Evolutionary conservation across 2,113 vertebrate genomes (phyloP), one percentile per base, ranked within the genome.

Genomic region (Isichthys henryi): DNA sequence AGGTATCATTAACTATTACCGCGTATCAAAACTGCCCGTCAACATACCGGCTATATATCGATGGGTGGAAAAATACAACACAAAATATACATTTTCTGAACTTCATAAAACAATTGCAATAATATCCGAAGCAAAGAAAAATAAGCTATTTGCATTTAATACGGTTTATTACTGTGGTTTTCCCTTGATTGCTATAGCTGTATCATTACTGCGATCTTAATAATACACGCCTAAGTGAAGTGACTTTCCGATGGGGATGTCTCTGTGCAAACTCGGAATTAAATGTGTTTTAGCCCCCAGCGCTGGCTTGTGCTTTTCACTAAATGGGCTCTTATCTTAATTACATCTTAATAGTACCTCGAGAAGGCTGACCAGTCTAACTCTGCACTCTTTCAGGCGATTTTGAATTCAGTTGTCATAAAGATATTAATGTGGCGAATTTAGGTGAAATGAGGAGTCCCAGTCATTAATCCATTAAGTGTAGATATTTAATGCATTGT

Each of bases 361-460:
- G 82, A 10, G 82, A 84, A 84, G 82, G 39, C 43, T 84, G 82
- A 84, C 82, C 82, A 80, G 82, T 84, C 82, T 48, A 11, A 84
- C 9, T 84, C 19, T 48, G 39, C 45, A 84, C 45, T 84, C 17
- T 48, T 84, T 46, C 13, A n/a, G 21, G 3, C 82, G 23, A 84
- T 84, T 84, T 84, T 45, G 23, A 84, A 84, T 84, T 84, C 82
- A 45, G 21, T 23, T 48, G 82, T 46, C 21, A 45, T 84, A 84
- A 84, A 45, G 45, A 84, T 10, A 84, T 84, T n/a, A 84, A 84
- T 48, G 19, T 23, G 82, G 6, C 46, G 45, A 45, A 84, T 43
- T 46, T n/a, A 84, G 45, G 45, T 84, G 82, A 84, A 84, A 84
- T n/a, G 21, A 48, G 46, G 43, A 84, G 39, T 84, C 45, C 21